Evolutionary conservation across 1,140 invertebrate genomes (phyloP), one percentile per base, ranked within the genome.

Genomic region (Drosophila obscura): DNA sequence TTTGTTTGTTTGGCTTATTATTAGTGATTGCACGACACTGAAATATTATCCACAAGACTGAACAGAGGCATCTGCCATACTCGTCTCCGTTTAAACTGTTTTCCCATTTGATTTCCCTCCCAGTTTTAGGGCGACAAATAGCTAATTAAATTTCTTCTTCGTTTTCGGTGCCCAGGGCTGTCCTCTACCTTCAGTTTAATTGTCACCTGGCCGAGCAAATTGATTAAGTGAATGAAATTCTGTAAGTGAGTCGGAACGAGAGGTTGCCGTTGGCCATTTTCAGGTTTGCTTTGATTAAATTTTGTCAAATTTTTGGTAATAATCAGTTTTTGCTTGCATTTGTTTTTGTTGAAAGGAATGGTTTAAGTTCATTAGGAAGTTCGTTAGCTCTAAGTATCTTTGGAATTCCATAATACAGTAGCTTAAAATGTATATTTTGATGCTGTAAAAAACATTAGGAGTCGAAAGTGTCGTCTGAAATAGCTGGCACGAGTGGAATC

Each of bases 51-150:
- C 45, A 19, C 44, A 53, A 48, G 60, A 11, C 8, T 16, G 52
- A 9, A 9, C 26, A 1, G 22, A 8, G 5, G 22, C 49, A 51
- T 77, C 46, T 61, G 67, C 22, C 24, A 22, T 15, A 62, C 28
- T 45, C 71, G 52, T 52, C 41, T 74, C 62, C 49, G 11, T 60
- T 59, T 28, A 28, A 39, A 28, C 16, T 55, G 28, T 50, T 43
- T 41, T n/a, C 39, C 16, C 46, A 56, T 19, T 51, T 59, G 48
- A 72, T 59, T 80, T 72, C 48, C 44, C 46, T 39, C 69, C 77
- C 61, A 82, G 74, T 83, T 78, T 75, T 62, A 46, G 45, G 45
- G 68, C 76, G 61, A 77, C 68, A 73, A 78, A 62, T 57, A 73
- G 61, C 76, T 66, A 83, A 83, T 83, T 78, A 71, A 60, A 69